Evolutionary conservation across 1,140 invertebrate genomes (phyloP).

Genomic region (Harlomillsia oculata): DNA sequence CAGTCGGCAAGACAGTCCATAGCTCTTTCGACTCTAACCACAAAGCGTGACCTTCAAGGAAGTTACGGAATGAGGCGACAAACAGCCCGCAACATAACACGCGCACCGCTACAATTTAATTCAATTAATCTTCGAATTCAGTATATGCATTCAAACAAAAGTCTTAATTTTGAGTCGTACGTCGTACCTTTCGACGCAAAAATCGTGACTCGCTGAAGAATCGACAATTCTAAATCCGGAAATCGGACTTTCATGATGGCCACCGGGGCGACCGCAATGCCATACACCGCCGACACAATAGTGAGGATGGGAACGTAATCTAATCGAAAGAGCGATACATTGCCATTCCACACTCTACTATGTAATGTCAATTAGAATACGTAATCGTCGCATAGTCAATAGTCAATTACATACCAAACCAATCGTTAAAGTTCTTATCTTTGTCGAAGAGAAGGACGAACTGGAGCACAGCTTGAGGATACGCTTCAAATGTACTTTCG

Average conservation of each 20-base stretch:
- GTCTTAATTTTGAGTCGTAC: neutral
- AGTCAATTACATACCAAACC: too few relatives aligned
- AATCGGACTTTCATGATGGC: neutral
- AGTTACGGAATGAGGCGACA: neutral
- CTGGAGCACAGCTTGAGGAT: slow-evolving; percentile 10
- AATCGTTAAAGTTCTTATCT: too few relatives aligned
- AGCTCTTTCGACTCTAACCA: neutral
- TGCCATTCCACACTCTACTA: neutral
- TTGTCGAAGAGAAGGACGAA: neutral
- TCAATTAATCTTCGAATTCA: neutral
- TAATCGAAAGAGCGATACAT: too few relatives aligned
- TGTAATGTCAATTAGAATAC: neutral
- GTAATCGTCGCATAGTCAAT: neutral
- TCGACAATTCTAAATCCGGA: neutral
- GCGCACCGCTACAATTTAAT: neutral
- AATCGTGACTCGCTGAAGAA: neutral
- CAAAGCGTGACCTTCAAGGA: neutral
- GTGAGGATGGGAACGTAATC: neutral
- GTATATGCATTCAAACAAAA: neutral
- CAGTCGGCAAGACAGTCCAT: neutral
- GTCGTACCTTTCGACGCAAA: neutral
- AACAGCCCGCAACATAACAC: slow-evolving; percentile 1
- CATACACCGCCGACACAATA: neutral
- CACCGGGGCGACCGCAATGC: slow-evolving; percentile 1
- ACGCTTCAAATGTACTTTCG: slow-evolving; percentile 7